Conservation (phyloP, 2,113 vertebrate species). For the Mustelus asterias region DNA sequence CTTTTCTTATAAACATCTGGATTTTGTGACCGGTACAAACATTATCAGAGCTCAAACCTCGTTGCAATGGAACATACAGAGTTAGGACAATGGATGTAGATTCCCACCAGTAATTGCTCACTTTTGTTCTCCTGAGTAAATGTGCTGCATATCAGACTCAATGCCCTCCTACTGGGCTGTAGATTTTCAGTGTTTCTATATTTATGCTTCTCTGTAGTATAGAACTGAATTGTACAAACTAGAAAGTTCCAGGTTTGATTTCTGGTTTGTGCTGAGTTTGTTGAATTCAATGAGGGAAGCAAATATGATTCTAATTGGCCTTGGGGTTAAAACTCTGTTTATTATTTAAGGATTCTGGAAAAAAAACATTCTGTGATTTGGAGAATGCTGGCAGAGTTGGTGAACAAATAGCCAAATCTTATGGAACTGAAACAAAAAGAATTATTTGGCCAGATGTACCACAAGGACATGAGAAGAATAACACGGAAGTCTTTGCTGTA, state of each 20-base stretch:
- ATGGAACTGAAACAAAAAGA: background rate
- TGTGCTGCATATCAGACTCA: background rate
- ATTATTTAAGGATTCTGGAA: too few relatives aligned
- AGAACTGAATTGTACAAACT: background rate
- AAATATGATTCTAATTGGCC: background rate
- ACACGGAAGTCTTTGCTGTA: background rate
- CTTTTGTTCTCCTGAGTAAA: background rate
- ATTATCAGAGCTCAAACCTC: background rate
- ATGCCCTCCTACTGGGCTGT: background rate
- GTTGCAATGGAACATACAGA: background rate
- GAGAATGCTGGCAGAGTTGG: background rate
- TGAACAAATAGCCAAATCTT: background rate
- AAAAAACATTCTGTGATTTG: background rate
- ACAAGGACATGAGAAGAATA: background rate
- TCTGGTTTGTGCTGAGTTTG: background rate
- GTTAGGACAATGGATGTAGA: background rate
- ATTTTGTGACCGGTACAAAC: background rate
- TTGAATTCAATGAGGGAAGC: background rate
- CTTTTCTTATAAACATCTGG: background rate
- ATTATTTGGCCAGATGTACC: background rate
- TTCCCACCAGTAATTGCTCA: background rate
- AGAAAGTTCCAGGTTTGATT: background rate
- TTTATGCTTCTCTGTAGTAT: background rate
- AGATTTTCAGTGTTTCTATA: background rate
- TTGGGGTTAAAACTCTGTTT: background rate